Conservation (phyloP, 92 coral and sea anemone genomes). For the Ricordea florida region DNA sequence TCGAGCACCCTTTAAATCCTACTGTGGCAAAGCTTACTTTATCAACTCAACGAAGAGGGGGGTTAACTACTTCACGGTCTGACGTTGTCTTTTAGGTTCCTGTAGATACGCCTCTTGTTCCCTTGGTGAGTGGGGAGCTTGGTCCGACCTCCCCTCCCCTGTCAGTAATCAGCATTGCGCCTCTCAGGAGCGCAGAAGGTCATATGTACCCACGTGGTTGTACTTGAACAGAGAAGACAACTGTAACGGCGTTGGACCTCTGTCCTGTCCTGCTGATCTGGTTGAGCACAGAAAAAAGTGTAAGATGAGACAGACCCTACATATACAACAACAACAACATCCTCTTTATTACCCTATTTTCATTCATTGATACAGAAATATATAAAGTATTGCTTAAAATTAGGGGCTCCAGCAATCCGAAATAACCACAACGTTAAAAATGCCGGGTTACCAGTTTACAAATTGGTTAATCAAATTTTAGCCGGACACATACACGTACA, state of each 20-base stretch:
- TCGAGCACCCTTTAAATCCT: neutral
- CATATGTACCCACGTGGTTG: constrained; percentile 57
- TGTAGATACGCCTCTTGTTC: constrained; percentile 80
- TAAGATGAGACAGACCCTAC: neutral
- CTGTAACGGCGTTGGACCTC: constrained; percentile 86
- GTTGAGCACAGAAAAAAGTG: constrained; percentile 81
- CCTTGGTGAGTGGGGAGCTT: constrained; percentile 78
- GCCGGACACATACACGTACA: too few species aligned
- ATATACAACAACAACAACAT: too few species aligned
- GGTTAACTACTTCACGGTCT: too few species aligned
- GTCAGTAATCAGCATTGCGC: constrained; percentile 79
- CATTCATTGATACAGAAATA: too few species aligned
- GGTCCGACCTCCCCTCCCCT: constrained; percentile 71
- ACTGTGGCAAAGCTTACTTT: too few species aligned
- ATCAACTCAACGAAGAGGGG: too few species aligned
- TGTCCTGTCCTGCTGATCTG: constrained; percentile 66
- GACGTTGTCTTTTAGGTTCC: constrained; percentile 62
- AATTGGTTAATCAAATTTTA: too few species aligned
- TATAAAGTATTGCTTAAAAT: too few species aligned
- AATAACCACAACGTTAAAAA: too few species aligned
- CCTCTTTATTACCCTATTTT: neutral
- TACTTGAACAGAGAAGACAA: constrained; percentile 61
- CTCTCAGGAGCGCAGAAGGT: constrained; percentile 74
- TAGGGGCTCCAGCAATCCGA: too few species aligned
- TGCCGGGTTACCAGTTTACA: too few species aligned